Evolutionary conservation across 23 tunicate genomes (phyloP), one percentile per base, ranked within the genome.

Genomic region (Aplidium turbinatum): DNA sequence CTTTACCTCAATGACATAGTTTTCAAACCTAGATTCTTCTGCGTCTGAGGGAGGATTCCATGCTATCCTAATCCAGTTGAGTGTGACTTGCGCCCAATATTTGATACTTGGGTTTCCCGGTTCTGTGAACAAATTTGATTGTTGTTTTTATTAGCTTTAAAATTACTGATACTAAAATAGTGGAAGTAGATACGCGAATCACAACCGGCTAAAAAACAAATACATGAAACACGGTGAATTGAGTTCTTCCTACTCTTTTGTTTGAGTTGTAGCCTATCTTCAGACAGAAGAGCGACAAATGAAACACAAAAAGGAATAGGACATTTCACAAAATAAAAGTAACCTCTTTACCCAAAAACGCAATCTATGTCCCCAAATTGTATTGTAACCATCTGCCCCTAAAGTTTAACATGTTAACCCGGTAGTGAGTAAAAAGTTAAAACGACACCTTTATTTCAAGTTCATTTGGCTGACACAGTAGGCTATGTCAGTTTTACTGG

Each of bases 81-180:
- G 57, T 2, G 98, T 92, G 29, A 80, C 52, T 75, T 92, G 98
- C 35, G 54, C 55, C 92, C 81, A 77, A 22, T 56, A 61, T 22
- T 66, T 64, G 0, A 90, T 60, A 11, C 21, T 56, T 2, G 96
- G 96, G 47, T 66, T 25, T 36, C 50, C 42, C 0, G 95, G 95
- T 39, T 87, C 76, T 66, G 58, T 25, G 53, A 25, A 48, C 26
- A 66, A 25, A 54, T 16, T 16, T 11, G 5, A 11, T 22, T 54
- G 6, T 9, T 16, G 50, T 9, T 42, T 42, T 42, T 9, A 11
- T 42, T 42, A 9, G 13, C 50, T 9, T 42, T 16, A 42, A 42
- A 42, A 42, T 9, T 42, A 42, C 16, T 42, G 11, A 9, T 42
- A 9, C 50, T 16, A 42, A 42, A 42, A 16, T 16, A 9, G 50